Evolutionary conservation across 1,140 invertebrate genomes (phyloP).

Genomic region (Drosophila setifemur): DNA sequence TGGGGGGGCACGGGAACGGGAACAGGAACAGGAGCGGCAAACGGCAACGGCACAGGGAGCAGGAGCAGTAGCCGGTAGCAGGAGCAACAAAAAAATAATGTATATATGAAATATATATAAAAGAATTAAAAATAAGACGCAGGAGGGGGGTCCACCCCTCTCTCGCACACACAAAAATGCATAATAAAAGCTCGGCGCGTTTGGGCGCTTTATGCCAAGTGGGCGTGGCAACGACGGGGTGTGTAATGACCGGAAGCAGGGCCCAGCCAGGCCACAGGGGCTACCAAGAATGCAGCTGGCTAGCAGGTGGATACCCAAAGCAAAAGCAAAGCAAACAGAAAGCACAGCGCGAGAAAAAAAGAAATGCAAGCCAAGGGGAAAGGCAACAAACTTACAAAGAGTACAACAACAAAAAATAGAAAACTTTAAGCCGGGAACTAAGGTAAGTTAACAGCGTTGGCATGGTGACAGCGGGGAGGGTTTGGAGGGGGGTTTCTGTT

Average conservation of each 20-base stretch:
- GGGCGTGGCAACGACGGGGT: conserved; percentile 31
- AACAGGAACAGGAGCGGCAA: conserved; percentile 8
- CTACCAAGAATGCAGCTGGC: conserved; percentile 46
- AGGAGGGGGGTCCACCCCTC: too few species aligned
- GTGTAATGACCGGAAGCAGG: conserved; percentile 71
- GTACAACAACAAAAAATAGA: conserved; percentile 19
- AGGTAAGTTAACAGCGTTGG: conserved; percentile 61
- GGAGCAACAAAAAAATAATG: conserved; percentile 53
- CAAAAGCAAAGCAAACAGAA: conserved; percentile 16
- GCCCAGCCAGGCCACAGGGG: neutral
- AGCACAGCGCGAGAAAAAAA: conserved; percentile 12
- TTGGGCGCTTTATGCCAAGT: conserved; percentile 25
- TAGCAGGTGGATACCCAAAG: too few species aligned
- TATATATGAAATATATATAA: conserved; percentile 68
- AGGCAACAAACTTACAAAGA: conserved; percentile 42
- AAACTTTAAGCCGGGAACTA: conserved; percentile 61
- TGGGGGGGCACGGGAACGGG: neutral
- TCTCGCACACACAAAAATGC: conserved; percentile 51
- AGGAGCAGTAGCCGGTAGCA: conserved; percentile 4
- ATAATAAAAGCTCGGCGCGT: conserved; percentile 57
- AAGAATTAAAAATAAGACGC: conserved; percentile 47
- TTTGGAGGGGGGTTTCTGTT: conserved; percentile 11
- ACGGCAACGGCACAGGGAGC: conserved; percentile 32
- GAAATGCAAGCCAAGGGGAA: conserved; percentile 34
- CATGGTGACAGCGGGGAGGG: conserved; percentile 35